Percentiles rank a stretch among this genome's conserved stretches.
These are phyloP conservation scores for Hirtodrosophila alboralis DNA, from an alignment of 2,888 invertebrate genomes.

Conservation along the genomic window DNA sequence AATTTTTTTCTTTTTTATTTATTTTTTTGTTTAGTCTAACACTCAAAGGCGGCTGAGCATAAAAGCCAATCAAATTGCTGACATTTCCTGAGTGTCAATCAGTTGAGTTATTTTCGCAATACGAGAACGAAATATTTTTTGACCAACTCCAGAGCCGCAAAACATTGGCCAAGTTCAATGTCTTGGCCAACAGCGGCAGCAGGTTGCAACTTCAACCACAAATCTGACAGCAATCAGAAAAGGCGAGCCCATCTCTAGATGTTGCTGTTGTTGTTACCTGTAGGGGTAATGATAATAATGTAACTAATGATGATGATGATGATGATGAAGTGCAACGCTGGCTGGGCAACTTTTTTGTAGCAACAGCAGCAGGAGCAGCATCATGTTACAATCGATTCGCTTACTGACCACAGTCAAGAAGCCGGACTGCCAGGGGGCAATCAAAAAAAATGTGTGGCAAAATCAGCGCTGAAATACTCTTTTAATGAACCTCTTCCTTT, in stretches of 20 bases:
- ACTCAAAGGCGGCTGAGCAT: constrained; percentile 68
- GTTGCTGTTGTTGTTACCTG: too few relatives aligned
- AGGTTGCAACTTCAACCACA: constrained; percentile 38
- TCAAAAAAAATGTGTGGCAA: constrained; percentile 79
- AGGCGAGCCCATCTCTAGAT: constrained; percentile 33
- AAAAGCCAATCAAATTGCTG: constrained; percentile 77
- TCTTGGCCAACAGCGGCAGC: constrained; percentile 40
- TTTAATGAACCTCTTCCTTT: constrained; percentile 80
- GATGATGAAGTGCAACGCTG: constrained; percentile 44
- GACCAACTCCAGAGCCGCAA: constrained; percentile 21
- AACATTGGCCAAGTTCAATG: constrained; percentile 42
- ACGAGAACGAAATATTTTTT: constrained; percentile 38
- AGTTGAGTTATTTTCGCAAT: constrained; percentile 53
- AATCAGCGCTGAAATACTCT: constrained; percentile 79
- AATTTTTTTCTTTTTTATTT: too few relatives aligned
- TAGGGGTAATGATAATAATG: constrained; percentile 64
- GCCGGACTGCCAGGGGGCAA: constrained; percentile 62
- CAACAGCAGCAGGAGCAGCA: constrained; percentile 51
- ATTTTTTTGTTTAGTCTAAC: constrained; percentile 63
- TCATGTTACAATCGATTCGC: constrained; percentile 64
- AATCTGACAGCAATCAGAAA: constrained; percentile 65
- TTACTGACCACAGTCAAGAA: constrained; percentile 55
- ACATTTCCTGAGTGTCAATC: constrained; percentile 81
- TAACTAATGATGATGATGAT: constrained; percentile 26
- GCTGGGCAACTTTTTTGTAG: constrained; percentile 44